Evolutionary conservation across 2,113 vertebrate genomes (phyloP).

Genomic region (Litocranius walleri): DNA sequence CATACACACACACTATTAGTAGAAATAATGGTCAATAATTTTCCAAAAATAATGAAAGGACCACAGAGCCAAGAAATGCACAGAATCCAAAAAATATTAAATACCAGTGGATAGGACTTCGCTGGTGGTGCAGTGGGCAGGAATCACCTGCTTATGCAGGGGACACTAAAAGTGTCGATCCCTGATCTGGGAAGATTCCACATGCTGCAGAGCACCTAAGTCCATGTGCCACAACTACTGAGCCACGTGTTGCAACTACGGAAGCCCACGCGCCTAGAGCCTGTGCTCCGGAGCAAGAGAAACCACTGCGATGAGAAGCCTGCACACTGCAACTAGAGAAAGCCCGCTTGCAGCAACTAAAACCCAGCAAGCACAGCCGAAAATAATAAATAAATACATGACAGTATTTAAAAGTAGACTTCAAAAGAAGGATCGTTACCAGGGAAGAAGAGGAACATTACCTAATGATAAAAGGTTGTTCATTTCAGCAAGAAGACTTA

Average conservation of each 20-base stretch:
- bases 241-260: background rate
- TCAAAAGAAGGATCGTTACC: background rate
- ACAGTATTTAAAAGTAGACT: background rate
- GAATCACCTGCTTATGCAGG: background rate
- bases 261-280: background rate
- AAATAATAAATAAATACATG: background rate
- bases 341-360: background rate
- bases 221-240: background rate
- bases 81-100: background rate
- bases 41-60: background rate
- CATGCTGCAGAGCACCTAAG: background rate
- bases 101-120: background rate
- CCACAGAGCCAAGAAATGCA: background rate
- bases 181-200: background rate
- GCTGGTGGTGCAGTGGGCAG: background rate
- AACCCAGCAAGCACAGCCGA: background rate
- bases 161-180: background rate
- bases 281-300: background rate
- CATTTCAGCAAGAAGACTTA: background rate
- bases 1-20: background rate
- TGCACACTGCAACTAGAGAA: background rate
- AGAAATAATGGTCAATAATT: background rate
- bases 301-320: background rate
- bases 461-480: background rate
- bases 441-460: background rate